Evolutionary conservation across 2,113 vertebrate genomes (phyloP).

Genomic region (Pelodiscus sinensis): DNA sequence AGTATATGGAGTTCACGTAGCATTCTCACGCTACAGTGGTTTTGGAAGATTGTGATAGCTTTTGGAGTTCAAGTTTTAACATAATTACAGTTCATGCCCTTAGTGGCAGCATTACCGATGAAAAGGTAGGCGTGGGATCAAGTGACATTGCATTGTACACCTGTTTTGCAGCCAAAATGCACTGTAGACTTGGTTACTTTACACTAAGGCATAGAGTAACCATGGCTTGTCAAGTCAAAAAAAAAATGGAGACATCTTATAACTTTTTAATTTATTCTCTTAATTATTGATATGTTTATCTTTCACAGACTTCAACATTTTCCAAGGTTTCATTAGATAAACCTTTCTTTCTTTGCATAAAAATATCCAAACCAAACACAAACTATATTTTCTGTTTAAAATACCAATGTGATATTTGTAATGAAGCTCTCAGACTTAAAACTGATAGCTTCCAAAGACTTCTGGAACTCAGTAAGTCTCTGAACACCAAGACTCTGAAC

Average conservation of each 20-base stretch:
- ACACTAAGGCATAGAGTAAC: slow-evolving; percentile 70
- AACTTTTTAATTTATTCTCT: slow-evolving; percentile 63
- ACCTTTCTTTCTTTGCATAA: neutral
- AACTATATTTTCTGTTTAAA: neutral
- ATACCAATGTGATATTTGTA: neutral
- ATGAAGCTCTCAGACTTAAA: neutral
- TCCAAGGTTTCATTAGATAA: slow-evolving; percentile 25
- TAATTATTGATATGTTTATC: slow-evolving; percentile 68
- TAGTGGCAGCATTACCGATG: slow-evolving; percentile 66
- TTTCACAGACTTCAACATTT: slow-evolving; percentile 27
- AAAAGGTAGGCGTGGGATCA: slow-evolving; percentile 76
- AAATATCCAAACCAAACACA: slow-evolving; percentile 19
- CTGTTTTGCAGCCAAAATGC: slow-evolving; percentile 76
- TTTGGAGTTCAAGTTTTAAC: slow-evolving; percentile 64
- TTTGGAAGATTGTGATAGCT: slow-evolving; percentile 51
- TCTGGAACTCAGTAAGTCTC: neutral
- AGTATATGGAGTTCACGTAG: slow-evolving; percentile 48
- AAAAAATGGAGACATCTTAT: slow-evolving; percentile 43
- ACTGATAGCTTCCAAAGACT: slow-evolving; percentile 14
- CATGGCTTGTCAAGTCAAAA: slow-evolving; percentile 53
- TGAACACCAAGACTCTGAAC: neutral
- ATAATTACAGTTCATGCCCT: slow-evolving; percentile 79
- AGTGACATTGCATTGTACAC: slow-evolving; percentile 72
- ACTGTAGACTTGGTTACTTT: slow-evolving; percentile 69
- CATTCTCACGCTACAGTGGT: slow-evolving; percentile 23